Base-by-base conservation (phyloP, 2,113 vertebrate species). In the Choloepus hoffmanni region DNA sequence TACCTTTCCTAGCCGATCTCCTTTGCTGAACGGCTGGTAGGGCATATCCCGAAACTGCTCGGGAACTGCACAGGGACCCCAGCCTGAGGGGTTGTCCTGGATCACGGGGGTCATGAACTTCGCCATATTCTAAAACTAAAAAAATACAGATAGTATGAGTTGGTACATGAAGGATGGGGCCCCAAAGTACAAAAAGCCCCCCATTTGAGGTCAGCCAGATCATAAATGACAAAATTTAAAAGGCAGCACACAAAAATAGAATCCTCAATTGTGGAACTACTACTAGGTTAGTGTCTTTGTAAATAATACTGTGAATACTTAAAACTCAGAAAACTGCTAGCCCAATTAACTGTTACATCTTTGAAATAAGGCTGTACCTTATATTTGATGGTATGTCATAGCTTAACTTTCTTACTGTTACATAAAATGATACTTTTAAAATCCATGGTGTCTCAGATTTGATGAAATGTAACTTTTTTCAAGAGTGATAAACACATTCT, bases 21-120 rank as follows among this genome's bases (percentile, higher is more conserved):
- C 99, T 98, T 99, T 99, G 96, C 99, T 99, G 98, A 99, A 99
- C 0, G 99, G 99, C 98, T 99, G 99, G 98, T 99, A 99, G 0
- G 99, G 99, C 99, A 99, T 99, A 94, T 99, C 99, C 97, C 99
- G 99, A 95, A 99, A 99, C 97, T 99, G 99, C 73, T 99, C 99
- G 0, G 99, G 99, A 48, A 99, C 99, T 0, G 99, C 99, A n/a
- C 99, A 99, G 0, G 99, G 99, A 86, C 99, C 99, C 99, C 99
- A 99, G 77, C 99, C 99, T 0, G 99, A 99, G 0, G 99, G 99
- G 97, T 99, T 99, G 98, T 99, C 99, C 98, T 99, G 99, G 98
- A 99, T 99, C 97, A 99, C 99, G 0, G 99, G 99, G 2, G 99
- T 99, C 96, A 99, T 97, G 93, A 99, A 99, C 98, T 99, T 99